These are phyloP conservation scores for cattle (Bos taurus) DNA, from an alignment of 2,113 vertebrate species.

Conservation along the genomic window DNA sequence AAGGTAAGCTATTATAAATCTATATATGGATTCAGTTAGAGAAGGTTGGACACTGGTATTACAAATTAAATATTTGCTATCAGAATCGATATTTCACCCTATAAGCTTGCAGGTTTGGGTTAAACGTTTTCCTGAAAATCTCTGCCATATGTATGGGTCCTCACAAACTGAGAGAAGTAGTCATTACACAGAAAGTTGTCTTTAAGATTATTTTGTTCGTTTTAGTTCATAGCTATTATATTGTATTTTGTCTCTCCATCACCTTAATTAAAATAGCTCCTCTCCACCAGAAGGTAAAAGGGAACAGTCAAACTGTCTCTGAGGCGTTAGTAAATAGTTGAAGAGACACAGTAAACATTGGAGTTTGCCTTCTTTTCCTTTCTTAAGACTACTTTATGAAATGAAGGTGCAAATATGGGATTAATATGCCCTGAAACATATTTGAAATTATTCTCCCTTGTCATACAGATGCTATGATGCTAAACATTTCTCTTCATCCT, in stretches of 20 bases:
- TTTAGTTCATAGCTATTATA: constrained; percentile 37
- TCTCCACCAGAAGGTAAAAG: constrained; percentile 27
- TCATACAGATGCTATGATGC: constrained; percentile 6
- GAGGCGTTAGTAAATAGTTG: neutral
- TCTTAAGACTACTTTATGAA: constrained; percentile 10
- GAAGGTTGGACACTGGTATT: neutral
- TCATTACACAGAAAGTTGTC: neutral
- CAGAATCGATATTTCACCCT: neutral
- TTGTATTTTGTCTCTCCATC: constrained; percentile 37
- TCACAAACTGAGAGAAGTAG: neutral
- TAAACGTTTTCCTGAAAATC: constrained; percentile 43
- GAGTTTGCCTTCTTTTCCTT: neutral
- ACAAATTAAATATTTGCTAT: constrained; percentile 32
- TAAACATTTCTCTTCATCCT: neutral
- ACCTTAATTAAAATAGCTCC: constrained; percentile 64
- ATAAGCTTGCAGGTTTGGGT: constrained; percentile 17
- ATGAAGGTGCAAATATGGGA: constrained; percentile 41
- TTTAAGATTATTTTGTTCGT: constrained; percentile 1
- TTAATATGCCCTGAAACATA: constrained; percentile 42
- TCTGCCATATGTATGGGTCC: neutral
- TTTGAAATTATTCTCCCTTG: constrained; percentile 45
- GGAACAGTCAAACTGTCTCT: constrained; percentile 24
- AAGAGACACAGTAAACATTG: neutral
- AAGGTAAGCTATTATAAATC: neutral
- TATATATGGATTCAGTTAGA: neutral